These are phyloP conservation scores for Acanthornis magna DNA, from an alignment of 2,797 vertebrate species.

Conservation along the genomic window DNA sequence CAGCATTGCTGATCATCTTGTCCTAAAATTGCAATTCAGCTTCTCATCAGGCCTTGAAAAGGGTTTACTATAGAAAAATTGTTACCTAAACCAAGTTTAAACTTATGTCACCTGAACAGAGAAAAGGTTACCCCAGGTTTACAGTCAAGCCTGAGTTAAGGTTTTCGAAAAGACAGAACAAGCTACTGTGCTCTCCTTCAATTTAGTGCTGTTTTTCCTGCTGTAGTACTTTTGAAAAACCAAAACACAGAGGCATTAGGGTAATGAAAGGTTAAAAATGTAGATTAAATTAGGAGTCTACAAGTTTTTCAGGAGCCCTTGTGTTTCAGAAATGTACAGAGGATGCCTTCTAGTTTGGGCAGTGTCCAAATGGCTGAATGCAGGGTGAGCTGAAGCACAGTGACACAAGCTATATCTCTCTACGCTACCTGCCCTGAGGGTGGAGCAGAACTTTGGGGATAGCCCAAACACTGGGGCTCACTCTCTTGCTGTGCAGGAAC, in stretches of 20 bases:
- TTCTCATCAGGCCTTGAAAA: background rate
- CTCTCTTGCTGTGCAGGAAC: background rate
- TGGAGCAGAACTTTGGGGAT: background rate
- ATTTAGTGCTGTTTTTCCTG: background rate
- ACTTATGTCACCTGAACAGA: background rate
- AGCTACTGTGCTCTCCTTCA: background rate
- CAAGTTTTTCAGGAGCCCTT: background rate
- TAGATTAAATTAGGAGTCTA: background rate
- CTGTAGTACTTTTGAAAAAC: background rate
- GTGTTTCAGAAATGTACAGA: background rate
- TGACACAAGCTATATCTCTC: fast-evolving
- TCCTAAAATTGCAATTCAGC: background rate
- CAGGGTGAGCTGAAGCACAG: background rate
- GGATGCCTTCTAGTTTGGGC: background rate
- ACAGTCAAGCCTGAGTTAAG: background rate
- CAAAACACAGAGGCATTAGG: background rate
- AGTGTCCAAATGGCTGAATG: background rate
- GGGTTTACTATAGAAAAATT: background rate
- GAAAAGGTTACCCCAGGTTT: background rate
- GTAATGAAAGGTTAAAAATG: background rate
- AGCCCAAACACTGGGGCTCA: background rate
- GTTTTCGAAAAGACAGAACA: background rate
- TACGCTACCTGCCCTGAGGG: fast-evolving
- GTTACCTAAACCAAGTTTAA: background rate
- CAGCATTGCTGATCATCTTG: background rate